Evolutionary conservation across 2,113 vertebrate species (phyloP).

Genomic region (Panurus biarmicus): DNA sequence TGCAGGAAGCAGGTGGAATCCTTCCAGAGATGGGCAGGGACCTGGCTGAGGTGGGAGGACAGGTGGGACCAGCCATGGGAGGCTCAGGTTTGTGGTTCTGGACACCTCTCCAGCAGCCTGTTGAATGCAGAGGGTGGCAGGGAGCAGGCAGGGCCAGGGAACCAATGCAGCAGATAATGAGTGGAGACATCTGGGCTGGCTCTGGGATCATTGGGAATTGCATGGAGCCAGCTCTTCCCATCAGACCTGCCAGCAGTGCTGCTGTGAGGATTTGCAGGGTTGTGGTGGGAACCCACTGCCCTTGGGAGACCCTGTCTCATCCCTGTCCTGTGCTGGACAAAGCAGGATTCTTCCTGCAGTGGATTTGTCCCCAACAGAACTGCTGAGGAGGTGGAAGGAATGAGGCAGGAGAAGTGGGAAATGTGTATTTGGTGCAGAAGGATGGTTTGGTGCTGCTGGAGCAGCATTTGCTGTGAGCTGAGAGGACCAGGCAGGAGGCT

Average conservation of each 20-base stretch:
- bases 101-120: background rate
- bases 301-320: background rate
- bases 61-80: background rate
- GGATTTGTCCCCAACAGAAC: accelerated
- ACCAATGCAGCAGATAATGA: background rate
- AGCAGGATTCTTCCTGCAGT: background rate
- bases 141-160: background rate
- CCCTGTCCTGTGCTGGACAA: background rate
- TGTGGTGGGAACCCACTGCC: background rate
- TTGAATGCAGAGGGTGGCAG: background rate
- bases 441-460: background rate
- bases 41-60: background rate
- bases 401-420: background rate
- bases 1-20: background rate
- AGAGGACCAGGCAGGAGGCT: background rate
- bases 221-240: background rate
- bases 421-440: background rate
- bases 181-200: background rate
- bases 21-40: background rate
- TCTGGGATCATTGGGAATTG: background rate
- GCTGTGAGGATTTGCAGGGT: background rate
- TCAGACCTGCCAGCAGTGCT: background rate
- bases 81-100: background rate
- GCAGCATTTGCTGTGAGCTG: background rate
- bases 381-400: background rate